Base-by-base conservation (phyloP, 2,797 vertebrate species). In the Sebastes glaucus region DNA sequence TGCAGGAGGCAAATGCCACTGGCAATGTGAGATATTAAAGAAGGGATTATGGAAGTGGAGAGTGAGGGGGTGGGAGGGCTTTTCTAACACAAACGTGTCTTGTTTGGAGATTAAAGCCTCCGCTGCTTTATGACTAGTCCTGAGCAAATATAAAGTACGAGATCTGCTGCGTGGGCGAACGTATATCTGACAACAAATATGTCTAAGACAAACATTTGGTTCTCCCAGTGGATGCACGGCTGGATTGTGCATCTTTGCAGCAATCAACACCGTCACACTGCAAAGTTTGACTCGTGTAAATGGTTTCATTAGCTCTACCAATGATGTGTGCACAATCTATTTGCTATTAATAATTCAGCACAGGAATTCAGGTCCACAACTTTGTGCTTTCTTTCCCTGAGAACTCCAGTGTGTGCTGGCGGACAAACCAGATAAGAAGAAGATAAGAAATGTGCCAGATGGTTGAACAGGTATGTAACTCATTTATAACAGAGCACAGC, bases 21-120 rank as follows among this genome's bases (percentile, higher is more conserved):
- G 80, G 89, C 86, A 91, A 80, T 65, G 83, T 88, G 87, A 89
- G 87, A 92, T 92, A 90, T 93, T 91, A 90, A 89, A 88, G 83
- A 78, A 79, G 81, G 90, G 88, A 94, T 94, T 93, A 92, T 87
- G 64, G 79, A 92, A 83, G 87, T 84, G 83, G 74, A 91, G 82
- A 61, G 66, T 68, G 86, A 57, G 82, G 66, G 84, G 71, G 83
- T 23, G 67, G 74, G 57, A 32, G 61, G 32, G 5, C 28, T 78
- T 81, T 74, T 65, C 33, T 7, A 74, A 89, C 74, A 91, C 84
- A 91, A 88, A 89, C 81, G 80, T 87, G 81, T 88, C 78, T 88
- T 91, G 87, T 93, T 92, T 81, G 60, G 81, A 90, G 91, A 93
- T 92, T 90, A 92, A 90, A 90, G 67, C 84, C 74, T 82, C 78